phyloP scores from a whole-genome alignment of 2,113 vertebrate species.

The Labrus mixtus region DNA sequence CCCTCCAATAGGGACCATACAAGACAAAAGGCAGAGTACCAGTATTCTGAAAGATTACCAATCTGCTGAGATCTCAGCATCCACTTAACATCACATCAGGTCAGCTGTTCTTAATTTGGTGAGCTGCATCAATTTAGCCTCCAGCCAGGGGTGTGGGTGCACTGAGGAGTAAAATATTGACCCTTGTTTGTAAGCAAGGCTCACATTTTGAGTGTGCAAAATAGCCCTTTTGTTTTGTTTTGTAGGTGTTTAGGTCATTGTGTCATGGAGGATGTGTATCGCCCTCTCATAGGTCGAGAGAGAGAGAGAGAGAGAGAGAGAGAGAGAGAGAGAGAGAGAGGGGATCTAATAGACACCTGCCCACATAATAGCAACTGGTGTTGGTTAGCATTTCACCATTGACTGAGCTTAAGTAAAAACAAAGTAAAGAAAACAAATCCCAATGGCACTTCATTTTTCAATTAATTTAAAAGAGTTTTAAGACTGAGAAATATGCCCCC shows the following conservation, averaged over 20 bases:
- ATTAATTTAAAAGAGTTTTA: neutral
- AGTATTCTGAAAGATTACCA: slow-evolving; percentile 71
- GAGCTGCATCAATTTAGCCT: slow-evolving; percentile 67
- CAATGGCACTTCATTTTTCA: neutral
- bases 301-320: neutral
- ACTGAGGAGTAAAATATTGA: slow-evolving; percentile 65
- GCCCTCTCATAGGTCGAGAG: slow-evolving; percentile 37
- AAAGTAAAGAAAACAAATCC: neutral
- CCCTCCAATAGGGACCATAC: slow-evolving; percentile 57
- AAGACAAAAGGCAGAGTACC: slow-evolving; percentile 64
- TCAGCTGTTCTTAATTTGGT: slow-evolving; percentile 82
- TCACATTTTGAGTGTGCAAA: slow-evolving; percentile 60
- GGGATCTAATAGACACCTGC: slow-evolving; percentile 69
- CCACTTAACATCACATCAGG: slow-evolving; percentile 81
- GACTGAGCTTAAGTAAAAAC: slow-evolving; percentile 33
- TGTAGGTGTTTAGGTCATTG: slow-evolving; percentile 63
- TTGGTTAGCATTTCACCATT: slow-evolving; percentile 51
- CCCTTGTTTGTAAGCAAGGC: slow-evolving; percentile 73
- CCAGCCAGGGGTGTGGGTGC: slow-evolving; percentile 47
- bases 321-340: neutral
- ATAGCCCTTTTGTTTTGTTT: slow-evolving; percentile 62
- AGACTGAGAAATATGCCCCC: neutral
- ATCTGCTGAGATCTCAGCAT: slow-evolving; percentile 67
- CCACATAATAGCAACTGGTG: slow-evolving; percentile 17
- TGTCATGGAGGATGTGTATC: slow-evolving; percentile 60